phyloP scores from a whole-genome alignment of 2,113 vertebrate species.

The Hipposideros armiger region DNA sequence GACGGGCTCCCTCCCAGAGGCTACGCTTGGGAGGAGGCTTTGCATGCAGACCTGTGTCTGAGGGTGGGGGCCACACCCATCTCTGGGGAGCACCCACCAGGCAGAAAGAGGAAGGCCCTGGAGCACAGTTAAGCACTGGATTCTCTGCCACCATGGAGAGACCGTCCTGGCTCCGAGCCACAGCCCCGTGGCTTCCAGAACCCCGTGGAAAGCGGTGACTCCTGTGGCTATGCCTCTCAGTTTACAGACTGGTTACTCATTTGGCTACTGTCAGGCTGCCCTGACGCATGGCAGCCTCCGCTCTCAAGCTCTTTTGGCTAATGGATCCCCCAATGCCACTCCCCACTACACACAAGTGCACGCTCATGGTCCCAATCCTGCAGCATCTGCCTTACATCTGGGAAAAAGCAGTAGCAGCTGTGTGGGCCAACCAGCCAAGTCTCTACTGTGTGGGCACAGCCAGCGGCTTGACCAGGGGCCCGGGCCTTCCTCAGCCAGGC shows the following conservation, averaged over 20 bases:
- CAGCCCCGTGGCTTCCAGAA: not conserved
- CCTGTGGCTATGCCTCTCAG: not conserved
- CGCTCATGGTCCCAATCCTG: not conserved
- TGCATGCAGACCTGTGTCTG: not conserved
- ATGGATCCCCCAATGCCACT: fast-evolving
- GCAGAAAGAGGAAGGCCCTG: not conserved
- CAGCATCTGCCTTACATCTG: not conserved
- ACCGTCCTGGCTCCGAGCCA: not conserved
- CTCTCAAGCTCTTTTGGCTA: not conserved
- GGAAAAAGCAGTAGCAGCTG: not conserved
- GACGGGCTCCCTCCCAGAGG: not conserved
- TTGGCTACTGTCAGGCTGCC: not conserved
- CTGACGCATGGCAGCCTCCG: fast-evolving
- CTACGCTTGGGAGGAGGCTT: not conserved
- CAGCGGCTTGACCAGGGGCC: not conserved
- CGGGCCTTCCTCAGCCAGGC: not conserved
- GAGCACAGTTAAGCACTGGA: not conserved
- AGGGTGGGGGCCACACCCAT: not conserved
- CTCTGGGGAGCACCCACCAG: not conserved
- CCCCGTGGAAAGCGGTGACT: not conserved
- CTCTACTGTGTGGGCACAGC: not conserved
- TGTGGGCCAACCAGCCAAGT: fast-evolving
- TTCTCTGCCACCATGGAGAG: not conserved
- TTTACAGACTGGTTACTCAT: not conserved
- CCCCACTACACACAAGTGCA: fast-evolving